These are phyloP conservation scores for Drosophila birchii DNA, from an alignment of 2,888 invertebrate genomes.

Conservation along the genomic window DNA sequence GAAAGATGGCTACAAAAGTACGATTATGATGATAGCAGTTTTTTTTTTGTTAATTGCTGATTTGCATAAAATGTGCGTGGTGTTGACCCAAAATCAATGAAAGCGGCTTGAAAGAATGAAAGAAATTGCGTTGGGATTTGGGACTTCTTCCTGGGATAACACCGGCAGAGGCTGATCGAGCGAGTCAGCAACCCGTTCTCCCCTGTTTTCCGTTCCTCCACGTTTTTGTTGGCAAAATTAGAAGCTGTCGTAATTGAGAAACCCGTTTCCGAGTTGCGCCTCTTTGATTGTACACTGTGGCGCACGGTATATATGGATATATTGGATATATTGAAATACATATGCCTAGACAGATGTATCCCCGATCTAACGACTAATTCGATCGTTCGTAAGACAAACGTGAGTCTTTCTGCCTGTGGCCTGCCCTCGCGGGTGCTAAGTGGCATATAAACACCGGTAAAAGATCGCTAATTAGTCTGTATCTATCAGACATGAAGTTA, in stretches of 20 bases:
- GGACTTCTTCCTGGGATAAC: conserved; percentile 10
- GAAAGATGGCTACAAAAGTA: conserved; percentile 5
- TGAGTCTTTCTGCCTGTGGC: conserved; percentile 13
- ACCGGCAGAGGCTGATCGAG: not conserved
- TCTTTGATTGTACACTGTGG: conserved; percentile 1
- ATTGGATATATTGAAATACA: not conserved
- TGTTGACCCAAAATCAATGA: conserved; percentile 39
- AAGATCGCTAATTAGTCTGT: conserved; percentile 59
- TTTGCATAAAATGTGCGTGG: conserved; percentile 35
- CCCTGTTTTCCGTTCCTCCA: not conserved
- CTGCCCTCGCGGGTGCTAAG: conserved; percentile 52
- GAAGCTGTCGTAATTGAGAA: conserved; percentile 40
- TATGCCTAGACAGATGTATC: conserved; percentile 15
- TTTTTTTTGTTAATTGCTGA: not conserved
- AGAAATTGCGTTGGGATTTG: conserved; percentile 7
- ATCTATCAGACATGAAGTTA: conserved; percentile 26
- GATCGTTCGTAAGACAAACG: conserved; percentile 31
- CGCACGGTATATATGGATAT: conserved; percentile 3
- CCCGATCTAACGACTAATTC: conserved; percentile 31
- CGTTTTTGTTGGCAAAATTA: conserved; percentile 31
- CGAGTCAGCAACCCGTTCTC: conserved; percentile 15
- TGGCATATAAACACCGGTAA: conserved; percentile 41
- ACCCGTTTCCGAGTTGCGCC: conserved; percentile 42
- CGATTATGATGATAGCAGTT: not conserved
- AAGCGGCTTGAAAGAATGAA: conserved; percentile 19